These are phyloP conservation scores for Acomys russatus DNA, from an alignment of 2,797 vertebrate genomes.

Conservation along the genomic window DNA sequence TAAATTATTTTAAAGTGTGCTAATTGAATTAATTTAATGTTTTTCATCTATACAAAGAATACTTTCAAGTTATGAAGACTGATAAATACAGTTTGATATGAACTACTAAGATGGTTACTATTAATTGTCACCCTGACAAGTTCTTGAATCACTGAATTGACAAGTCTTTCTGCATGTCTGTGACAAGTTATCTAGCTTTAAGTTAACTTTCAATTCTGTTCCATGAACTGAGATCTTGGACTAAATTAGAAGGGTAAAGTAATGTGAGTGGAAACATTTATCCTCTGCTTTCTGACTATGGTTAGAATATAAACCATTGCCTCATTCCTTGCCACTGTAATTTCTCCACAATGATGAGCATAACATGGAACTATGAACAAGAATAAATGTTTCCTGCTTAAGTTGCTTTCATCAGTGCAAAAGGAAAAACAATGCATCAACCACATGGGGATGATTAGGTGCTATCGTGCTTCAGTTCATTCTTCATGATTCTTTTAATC, in stretches of 20 bases:
- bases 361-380: neutral
- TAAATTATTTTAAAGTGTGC: neutral
- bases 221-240: too few species aligned
- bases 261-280: neutral
- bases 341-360: neutral
- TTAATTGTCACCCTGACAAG: neutral
- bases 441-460: neutral
- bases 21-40: constrained; percentile 10
- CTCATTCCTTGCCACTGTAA: neutral
- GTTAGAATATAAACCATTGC: neutral
- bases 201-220: neutral
- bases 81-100: constrained; percentile 36
- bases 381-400: neutral
- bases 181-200: neutral
- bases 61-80: neutral
- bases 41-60: constrained; percentile 13
- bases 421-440: neutral
- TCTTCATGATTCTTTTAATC: neutral
- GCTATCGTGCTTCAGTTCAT: neutral
- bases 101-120: neutral
- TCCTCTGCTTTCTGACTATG: neutral
- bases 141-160: neutral
- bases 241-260: neutral
- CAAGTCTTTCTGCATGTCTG: neutral
- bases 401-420: neutral